Conservation (phyloP, 2,888 invertebrate species). For the Euphydryas editha region DNA sequence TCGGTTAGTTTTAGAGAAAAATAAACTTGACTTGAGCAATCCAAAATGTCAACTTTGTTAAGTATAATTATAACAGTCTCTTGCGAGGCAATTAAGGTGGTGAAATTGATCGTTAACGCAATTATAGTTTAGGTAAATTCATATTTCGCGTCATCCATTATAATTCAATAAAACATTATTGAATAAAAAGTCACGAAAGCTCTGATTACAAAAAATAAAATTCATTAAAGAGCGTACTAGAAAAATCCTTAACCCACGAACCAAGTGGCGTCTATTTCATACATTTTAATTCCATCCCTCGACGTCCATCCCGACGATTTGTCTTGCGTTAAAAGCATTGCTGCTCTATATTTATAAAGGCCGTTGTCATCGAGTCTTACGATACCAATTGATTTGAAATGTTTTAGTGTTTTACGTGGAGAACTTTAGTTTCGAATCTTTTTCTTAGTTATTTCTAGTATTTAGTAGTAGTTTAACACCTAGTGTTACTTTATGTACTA, state of each 20-base stretch:
- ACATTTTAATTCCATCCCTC: slow-evolving; percentile 69
- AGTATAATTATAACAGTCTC: too few relatives aligned
- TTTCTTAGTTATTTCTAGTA: not conserved
- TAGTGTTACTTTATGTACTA: too few relatives aligned
- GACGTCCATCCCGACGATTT: slow-evolving; percentile 58
- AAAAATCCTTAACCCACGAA: not conserved
- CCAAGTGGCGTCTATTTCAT: slow-evolving; percentile 56
- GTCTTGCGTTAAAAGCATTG: slow-evolving; percentile 81
- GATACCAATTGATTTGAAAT: slow-evolving; percentile 30
- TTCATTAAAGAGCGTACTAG: not conserved
- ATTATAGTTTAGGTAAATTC: too few relatives aligned
- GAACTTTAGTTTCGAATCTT: not conserved
- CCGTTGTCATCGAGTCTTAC: slow-evolving; percentile 24
- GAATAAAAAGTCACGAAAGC: too few relatives aligned
- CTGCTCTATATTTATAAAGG: slow-evolving; percentile 82
- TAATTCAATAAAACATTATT: too few relatives aligned
- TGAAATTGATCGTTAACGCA: too few relatives aligned
- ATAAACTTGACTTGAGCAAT: too few relatives aligned
- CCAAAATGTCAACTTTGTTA: too few relatives aligned
- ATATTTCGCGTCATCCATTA: too few relatives aligned
- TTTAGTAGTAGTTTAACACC: too few relatives aligned
- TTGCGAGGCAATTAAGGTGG: too few relatives aligned
- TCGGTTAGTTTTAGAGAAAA: too few relatives aligned
- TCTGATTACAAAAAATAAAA: not conserved
- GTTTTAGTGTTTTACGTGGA: slow-evolving; percentile 15